Conservation (phyloP, 2,113 vertebrate genomes). For the Erythrocercus mccallii region DNA sequence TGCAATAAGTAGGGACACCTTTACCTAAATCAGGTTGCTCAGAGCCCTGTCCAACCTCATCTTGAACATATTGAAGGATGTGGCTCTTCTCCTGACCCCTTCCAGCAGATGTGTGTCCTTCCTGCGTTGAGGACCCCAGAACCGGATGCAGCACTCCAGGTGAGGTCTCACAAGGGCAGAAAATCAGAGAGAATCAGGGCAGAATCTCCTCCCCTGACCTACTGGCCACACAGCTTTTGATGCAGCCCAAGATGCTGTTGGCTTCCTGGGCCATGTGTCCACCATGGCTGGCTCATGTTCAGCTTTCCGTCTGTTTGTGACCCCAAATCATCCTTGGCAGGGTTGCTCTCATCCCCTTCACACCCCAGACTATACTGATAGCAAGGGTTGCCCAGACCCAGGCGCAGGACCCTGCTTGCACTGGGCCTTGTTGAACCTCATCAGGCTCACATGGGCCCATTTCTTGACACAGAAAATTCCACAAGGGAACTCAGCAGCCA, state of each 20-base stretch:
- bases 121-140: background rate
- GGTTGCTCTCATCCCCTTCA: background rate
- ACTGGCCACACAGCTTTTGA: background rate
- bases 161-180: background rate
- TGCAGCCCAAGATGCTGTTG: background rate
- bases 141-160: background rate
- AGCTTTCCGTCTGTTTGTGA: background rate
- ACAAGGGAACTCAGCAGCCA: background rate
- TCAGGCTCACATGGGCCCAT: background rate
- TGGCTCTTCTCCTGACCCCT: background rate
- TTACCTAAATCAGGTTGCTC: background rate
- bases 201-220: background rate
- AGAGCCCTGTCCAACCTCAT: background rate
- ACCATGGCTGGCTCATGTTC: background rate
- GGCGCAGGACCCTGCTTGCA: too few relatives aligned
- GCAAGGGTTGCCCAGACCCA: background rate
- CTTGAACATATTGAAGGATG: background rate
- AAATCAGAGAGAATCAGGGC: background rate
- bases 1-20: background rate
- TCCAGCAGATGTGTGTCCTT: background rate
- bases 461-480: background rate
- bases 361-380: accelerated
- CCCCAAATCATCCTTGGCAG: background rate
- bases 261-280: background rate
- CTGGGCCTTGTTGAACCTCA: background rate